phyloP scores from a whole-genome alignment of 2,797 vertebrate species.

The Epinephelus malabaricus region DNA sequence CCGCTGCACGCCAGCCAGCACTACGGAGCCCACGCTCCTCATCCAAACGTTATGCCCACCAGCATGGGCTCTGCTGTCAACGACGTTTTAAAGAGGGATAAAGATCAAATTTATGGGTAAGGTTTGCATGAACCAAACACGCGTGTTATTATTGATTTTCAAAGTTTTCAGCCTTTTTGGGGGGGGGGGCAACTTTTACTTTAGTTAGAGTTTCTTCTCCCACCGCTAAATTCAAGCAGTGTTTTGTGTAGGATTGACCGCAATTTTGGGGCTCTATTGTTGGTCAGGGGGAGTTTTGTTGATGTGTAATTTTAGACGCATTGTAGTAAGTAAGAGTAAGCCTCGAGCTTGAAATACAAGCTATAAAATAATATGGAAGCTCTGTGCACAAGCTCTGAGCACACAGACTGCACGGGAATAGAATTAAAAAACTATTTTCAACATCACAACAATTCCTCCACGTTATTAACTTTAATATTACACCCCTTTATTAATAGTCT shows the following conservation, averaged over 20 bases:
- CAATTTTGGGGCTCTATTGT: slow-evolving; percentile 61
- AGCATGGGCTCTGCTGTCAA: slow-evolving; percentile 99
- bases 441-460: slow-evolving; percentile 10
- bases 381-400: slow-evolving; percentile 27
- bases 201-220: slow-evolving; percentile 45
- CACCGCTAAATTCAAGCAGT: slow-evolving; percentile 38
- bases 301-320: slow-evolving; percentile 77
- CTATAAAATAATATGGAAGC: slow-evolving; percentile 70
- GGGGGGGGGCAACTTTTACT: slow-evolving; percentile 17
- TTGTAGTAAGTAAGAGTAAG: slow-evolving; percentile 70
- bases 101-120: slow-evolving; percentile 99
- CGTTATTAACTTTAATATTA: slow-evolving; percentile 18
- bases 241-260: slow-evolving; percentile 53
- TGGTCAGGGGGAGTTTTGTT: slow-evolving; percentile 63
- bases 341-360: slow-evolving; percentile 66
- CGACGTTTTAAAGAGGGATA: slow-evolving; percentile 99
- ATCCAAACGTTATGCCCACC: slow-evolving; percentile 98
- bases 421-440: slow-evolving; percentile 9
- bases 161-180: slow-evolving; percentile 50
- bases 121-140: slow-evolving; percentile 67
- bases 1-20: slow-evolving; percentile 99
- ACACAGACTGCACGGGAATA: slow-evolving; percentile 31
- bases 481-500: neutral
- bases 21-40: slow-evolving; percentile 98
- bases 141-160: neutral